phyloP scores from a whole-genome alignment of 2,113 vertebrate genomes.

The Eubucco bourcierii region DNA sequence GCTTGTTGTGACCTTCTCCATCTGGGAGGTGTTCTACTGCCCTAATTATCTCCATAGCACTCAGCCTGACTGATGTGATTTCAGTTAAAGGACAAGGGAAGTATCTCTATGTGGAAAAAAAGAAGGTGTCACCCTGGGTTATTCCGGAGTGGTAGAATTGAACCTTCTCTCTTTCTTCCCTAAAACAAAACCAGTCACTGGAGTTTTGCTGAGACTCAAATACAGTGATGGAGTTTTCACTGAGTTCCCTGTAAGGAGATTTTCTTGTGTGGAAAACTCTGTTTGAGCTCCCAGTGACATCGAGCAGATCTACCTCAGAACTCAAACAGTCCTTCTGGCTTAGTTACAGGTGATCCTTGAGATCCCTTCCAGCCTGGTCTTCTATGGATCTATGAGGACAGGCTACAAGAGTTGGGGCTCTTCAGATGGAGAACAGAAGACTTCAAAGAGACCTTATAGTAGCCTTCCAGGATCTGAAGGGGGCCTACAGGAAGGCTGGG shows the following conservation, averaged over 20 bases:
- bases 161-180: conserved; percentile 4
- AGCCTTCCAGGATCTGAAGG: too few species aligned
- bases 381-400: too few species aligned
- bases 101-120: not conserved
- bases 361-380: too few species aligned
- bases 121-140: not conserved
- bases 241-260: not conserved
- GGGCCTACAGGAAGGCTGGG: too few species aligned
- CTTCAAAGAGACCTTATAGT: too few species aligned
- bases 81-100: conserved; percentile 2
- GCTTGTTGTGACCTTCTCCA: too few species aligned
- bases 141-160: not conserved
- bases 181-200: conserved; percentile 33
- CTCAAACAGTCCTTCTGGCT: conserved; percentile 22
- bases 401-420: too few species aligned
- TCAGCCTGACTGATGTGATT: conserved; percentile 25
- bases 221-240: conserved; percentile 15
- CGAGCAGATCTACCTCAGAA: conserved; percentile 37
- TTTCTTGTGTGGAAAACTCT: not conserved
- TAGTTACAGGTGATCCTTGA: conserved; percentile 6
- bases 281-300: not conserved
- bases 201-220: conserved; percentile 25
- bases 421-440: too few species aligned
- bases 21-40: too few species aligned
- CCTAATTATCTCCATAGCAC: not conserved